Evolutionary conservation across 2,888 invertebrate genomes (phyloP).

Genomic region (Temnothorax ravouxi): DNA sequence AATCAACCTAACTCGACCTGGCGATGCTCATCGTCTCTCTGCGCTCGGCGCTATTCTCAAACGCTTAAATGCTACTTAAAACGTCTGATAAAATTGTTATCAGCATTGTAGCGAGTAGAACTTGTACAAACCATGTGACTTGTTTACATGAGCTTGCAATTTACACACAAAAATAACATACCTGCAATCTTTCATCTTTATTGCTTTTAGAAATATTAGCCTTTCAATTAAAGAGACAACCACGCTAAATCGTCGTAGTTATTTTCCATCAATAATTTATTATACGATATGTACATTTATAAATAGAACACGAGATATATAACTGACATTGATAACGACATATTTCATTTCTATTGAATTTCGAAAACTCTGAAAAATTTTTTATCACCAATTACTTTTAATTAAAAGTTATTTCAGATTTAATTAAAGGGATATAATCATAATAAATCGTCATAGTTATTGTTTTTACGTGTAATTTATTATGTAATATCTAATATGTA

Average conservation of each 20-base stretch:
- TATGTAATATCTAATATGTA: background rate
- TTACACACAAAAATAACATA: slow-evolving; percentile 13
- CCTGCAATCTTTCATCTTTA: background rate
- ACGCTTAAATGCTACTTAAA: background rate
- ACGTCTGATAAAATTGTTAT: slow-evolving; percentile 21
- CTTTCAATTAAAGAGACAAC: background rate
- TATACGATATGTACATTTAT: background rate
- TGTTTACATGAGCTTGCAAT: background rate
- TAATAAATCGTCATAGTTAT: background rate
- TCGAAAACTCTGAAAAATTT: background rate
- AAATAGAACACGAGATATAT: background rate
- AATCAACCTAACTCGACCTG: slow-evolving; percentile 23
- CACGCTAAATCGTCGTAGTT: background rate
- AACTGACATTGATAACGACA: background rate
- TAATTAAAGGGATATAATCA: background rate
- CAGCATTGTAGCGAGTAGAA: background rate
- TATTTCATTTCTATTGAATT: background rate
- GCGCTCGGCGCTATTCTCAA: background rate
- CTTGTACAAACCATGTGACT: background rate
- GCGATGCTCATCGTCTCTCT: background rate
- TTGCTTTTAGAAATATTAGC: no score
- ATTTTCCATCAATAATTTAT: background rate
- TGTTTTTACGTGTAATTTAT: slow-evolving; percentile 1
- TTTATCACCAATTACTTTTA: background rate
- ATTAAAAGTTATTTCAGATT: background rate